These are phyloP conservation scores for Paramuricea clavata DNA, from an alignment of 92 coral and sea anemone genomes.

Conservation along the genomic window DNA sequence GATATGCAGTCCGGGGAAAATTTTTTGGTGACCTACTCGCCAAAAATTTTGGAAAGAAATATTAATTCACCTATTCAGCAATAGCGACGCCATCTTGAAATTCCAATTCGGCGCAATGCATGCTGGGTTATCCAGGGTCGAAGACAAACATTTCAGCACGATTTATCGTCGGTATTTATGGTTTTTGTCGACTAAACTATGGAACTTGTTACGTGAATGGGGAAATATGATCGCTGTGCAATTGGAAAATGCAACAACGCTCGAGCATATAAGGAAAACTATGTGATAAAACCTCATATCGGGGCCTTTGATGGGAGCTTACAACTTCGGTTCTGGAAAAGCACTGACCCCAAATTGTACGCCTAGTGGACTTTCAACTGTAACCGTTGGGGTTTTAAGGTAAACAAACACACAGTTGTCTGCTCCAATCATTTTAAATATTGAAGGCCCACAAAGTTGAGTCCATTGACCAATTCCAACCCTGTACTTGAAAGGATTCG, in stretches of 20 bases:
- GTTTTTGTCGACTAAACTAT: background rate
- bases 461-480: constrained; percentile 47
- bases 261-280: constrained; percentile 14
- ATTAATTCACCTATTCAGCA: background rate
- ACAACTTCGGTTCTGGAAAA: constrained; percentile 7
- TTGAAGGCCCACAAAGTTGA: constrained; percentile 38
- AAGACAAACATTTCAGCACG: background rate
- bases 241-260: constrained; percentile 10
- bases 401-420: constrained; percentile 24
- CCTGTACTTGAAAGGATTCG: constrained; percentile 45
- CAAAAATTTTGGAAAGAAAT: too few relatives aligned
- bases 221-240: background rate
- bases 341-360: constrained; percentile 25
- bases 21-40: too few relatives aligned
- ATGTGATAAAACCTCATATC: constrained; percentile 9
- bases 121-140: background rate
- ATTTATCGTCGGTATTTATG: too few relatives aligned
- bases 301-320: constrained; percentile 6
- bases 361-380: constrained; percentile 32
- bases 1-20: too few relatives aligned
- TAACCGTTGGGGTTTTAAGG: constrained; percentile 14
- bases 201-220: background rate
- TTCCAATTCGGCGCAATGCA: background rate
- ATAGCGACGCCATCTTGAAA: background rate
- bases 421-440: constrained; percentile 52